These are phyloP conservation scores for Xyrauchen texanus DNA, from an alignment of 2,113 vertebrate species.

Conservation along the genomic window DNA sequence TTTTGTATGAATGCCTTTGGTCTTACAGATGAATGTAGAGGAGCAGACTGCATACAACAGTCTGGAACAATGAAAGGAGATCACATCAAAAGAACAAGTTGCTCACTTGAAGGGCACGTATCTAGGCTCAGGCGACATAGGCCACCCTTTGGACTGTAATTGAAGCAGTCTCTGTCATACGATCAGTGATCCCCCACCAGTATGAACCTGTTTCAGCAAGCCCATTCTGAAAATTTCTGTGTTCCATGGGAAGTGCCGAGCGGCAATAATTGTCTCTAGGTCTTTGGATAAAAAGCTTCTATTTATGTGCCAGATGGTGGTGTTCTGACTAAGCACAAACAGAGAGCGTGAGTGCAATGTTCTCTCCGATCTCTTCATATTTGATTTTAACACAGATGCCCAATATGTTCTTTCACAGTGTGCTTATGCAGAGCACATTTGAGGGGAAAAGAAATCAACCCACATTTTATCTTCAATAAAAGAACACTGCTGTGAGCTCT, in stretches of 20 bases:
- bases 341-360: slow-evolving; percentile 44
- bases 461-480: too few species aligned
- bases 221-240: slow-evolving; percentile 30
- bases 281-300: slow-evolving; percentile 49
- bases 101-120: slow-evolving; percentile 8
- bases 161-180: background rate
- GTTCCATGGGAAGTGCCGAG: background rate
- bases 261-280: slow-evolving; percentile 36
- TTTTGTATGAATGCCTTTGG: too few species aligned
- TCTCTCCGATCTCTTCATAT: slow-evolving; percentile 36
- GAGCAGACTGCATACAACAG: too few species aligned
- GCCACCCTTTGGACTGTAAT: background rate
- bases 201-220: slow-evolving; percentile 33
- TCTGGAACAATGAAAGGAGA: too few species aligned
- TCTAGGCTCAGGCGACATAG: slow-evolving; percentile 2
- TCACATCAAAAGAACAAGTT: slow-evolving; percentile 3
- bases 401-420: background rate
- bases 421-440: background rate
- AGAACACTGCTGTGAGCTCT: background rate
- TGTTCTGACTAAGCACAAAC: slow-evolving; percentile 35
- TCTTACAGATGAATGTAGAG: too few species aligned
- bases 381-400: slow-evolving; percentile 10
- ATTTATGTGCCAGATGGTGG: slow-evolving; percentile 56
- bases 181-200: slow-evolving; percentile 13
- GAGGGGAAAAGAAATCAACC: too few species aligned